Base-by-base conservation (phyloP, 2,888 invertebrate species). In the Ypsolopha scabrella region DNA sequence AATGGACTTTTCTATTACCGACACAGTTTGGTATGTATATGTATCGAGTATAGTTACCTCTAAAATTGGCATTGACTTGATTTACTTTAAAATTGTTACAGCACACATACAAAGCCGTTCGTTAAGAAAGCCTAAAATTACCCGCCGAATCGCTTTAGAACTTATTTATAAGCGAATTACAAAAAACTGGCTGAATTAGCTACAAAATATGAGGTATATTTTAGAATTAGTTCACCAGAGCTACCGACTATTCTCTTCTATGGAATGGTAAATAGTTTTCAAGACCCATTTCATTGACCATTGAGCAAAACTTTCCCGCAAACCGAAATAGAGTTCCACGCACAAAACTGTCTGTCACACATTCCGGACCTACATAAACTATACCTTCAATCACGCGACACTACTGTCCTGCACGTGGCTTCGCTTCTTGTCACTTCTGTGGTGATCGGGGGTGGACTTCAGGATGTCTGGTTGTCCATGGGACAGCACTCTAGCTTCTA, bases 391-490 rank as follows among this genome's bases (percentile, higher is more conserved):
- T 85, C 85, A 86, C 83, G 86, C 83, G 46, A 82, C 79, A 2
- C 80, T 76, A 51, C 71, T 75, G 52, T 86, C 86, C 11, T 80
- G 80, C 0, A 76, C 62, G 52, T 81, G 83, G 50, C 60, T 72
- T 3, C 86, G 57, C 51, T 87, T 87, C 70, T 87, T 87, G 6
- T 80, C 80, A 39, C 57, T 63, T 33, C 80, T 61, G 55, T 92
- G 92, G 70, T 94, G 95, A 71, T 95, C 95, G 7, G 95, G 95
- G 3, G 94, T 95, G 10, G 94, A 94, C 70, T 95, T 95, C 43
- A 95, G 76, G 61, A 95, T 94, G 69, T 95, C 95, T 2, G 95
- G 95, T 70, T 94, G 93, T 33, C 90, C 91, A 56, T 89, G 86
- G 0, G 85, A 79, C 0, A 78, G 54, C 0, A 72, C 70, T 6